Conservation (phyloP, 2,113 vertebrate species). For the Australoheros scitulus region DNA sequence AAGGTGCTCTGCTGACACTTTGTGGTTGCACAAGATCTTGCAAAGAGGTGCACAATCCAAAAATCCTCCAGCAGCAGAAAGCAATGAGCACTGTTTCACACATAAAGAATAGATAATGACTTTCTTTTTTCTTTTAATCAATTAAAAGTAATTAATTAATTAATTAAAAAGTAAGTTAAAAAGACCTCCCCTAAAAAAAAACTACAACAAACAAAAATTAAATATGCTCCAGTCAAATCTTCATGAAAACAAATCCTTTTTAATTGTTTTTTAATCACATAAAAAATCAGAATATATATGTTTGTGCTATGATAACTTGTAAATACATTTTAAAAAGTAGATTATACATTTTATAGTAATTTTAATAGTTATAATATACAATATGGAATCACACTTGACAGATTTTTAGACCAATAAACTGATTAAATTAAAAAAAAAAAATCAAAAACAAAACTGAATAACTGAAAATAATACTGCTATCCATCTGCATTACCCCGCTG, state of each 20-base stretch:
- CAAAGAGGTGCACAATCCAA: not conserved
- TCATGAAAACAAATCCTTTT: not conserved
- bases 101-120: no score
- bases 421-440: no score
- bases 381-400: no score
- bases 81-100: not conserved
- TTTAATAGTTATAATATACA: not conserved
- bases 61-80: not conserved
- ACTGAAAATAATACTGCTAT: no score
- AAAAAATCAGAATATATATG: not conserved
- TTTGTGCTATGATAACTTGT: not conserved
- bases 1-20: slow-evolving; percentile 37
- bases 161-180: no score
- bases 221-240: not conserved
- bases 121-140: not conserved
- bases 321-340: no score
- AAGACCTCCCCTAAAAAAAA: not conserved
- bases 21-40: slow-evolving; percentile 34
- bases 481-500: no score
- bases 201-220: no score
- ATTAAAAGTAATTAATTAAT: no score
- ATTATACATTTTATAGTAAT: no score
- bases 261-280: not conserved
- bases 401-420: no score
- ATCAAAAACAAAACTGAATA: no score